Conservation (phyloP, 2,113 vertebrate species). For the Tretioscincus oriximinensis region DNA sequence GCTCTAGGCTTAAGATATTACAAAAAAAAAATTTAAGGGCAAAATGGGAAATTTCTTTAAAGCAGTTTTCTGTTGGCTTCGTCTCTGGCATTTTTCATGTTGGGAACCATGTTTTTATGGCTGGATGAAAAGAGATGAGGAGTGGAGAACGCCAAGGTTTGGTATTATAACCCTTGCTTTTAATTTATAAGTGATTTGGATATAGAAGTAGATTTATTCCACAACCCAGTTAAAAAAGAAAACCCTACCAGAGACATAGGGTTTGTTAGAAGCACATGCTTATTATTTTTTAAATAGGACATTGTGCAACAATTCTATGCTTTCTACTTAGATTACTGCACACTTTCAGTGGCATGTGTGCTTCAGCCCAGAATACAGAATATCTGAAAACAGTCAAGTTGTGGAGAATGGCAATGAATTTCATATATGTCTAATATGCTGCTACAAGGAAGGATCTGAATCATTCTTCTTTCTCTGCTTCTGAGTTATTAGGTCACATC, state of each 20-base stretch:
- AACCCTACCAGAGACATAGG: background rate
- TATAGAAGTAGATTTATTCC: background rate
- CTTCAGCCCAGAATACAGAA: constrained; percentile 28
- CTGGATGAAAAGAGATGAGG: background rate
- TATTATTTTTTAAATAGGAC: constrained; percentile 25
- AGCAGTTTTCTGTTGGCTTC: too few species aligned
- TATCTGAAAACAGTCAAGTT: constrained; percentile 46
- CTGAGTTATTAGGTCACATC: constrained; percentile 63
- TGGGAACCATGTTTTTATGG: too few species aligned
- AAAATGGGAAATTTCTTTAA: too few species aligned
- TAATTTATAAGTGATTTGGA: too few species aligned
- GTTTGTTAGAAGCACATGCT: background rate
- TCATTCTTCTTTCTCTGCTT: constrained; percentile 34
- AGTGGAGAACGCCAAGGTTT: background rate
- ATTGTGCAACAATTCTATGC: constrained; percentile 26
- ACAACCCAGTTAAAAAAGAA: background rate
- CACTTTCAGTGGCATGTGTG: constrained; percentile 36
- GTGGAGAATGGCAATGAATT: constrained; percentile 54
- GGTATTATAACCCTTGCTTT: too few species aligned
- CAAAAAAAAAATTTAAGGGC: too few species aligned
- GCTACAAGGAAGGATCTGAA: constrained; percentile 38
- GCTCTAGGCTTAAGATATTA: too few species aligned
- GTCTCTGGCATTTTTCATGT: too few species aligned
- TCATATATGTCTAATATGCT: constrained; percentile 46
- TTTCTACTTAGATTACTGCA: constrained; percentile 31